Evolutionary conservation across 2,888 invertebrate genomes (phyloP).

Genomic region (Empis stercorea): DNA sequence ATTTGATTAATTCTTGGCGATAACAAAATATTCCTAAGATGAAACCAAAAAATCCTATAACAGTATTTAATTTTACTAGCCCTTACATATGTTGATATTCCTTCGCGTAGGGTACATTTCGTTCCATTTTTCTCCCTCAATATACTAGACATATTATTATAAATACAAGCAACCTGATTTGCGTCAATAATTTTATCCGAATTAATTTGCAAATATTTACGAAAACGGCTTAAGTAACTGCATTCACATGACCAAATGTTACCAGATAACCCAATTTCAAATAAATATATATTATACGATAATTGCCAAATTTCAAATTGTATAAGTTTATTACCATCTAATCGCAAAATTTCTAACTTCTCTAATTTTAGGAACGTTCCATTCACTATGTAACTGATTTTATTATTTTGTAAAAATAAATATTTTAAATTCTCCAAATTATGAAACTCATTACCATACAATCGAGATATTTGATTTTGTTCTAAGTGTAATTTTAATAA

Average conservation of each 20-base stretch:
- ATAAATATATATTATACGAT: slow-evolving; percentile 67
- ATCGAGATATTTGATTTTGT: slow-evolving; percentile 66
- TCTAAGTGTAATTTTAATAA: slow-evolving; percentile 73
- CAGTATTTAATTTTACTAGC: slow-evolving; percentile 51
- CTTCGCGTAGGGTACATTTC: slow-evolving; percentile 59
- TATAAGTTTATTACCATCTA: slow-evolving; percentile 72
- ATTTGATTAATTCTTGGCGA: slow-evolving; percentile 66
- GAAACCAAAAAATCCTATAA: slow-evolving; percentile 61
- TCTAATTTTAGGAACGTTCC: slow-evolving; percentile 69
- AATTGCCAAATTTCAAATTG: slow-evolving; percentile 81
- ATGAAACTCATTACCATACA: slow-evolving; percentile 71
- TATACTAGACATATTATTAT: slow-evolving; percentile 57
- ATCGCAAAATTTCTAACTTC: slow-evolving; percentile 67
- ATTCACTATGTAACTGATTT: slow-evolving; percentile 70
- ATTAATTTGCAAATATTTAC: slow-evolving; percentile 66
- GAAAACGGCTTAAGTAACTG: slow-evolving; percentile 64
- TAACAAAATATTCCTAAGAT: slow-evolving; percentile 70
- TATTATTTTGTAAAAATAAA: slow-evolving; percentile 76
- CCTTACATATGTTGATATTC: slow-evolving; percentile 59
- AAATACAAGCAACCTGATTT: slow-evolving; percentile 59
- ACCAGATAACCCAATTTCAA: slow-evolving; percentile 69
- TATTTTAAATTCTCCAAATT: slow-evolving; percentile 72
- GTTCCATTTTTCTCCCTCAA: slow-evolving; percentile 68
- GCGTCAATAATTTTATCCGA: slow-evolving; percentile 71
- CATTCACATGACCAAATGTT: slow-evolving; percentile 92